Evolutionary conservation across 2,888 invertebrate genomes (phyloP).

Genomic region (Cataglyphis cursor): DNA sequence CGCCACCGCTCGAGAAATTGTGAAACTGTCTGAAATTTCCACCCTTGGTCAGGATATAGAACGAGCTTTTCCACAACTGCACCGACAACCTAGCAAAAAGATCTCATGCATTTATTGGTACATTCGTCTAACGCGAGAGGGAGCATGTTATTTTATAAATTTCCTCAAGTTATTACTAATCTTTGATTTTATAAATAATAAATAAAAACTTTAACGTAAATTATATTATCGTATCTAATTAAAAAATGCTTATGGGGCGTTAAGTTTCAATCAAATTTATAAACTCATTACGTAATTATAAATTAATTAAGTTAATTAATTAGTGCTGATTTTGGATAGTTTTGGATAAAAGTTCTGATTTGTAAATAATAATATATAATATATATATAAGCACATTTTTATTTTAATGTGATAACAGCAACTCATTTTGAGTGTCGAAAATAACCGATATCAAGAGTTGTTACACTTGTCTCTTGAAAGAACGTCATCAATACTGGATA

Average conservation of each 20-base stretch:
- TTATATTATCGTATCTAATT: not conserved
- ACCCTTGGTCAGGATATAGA: slow-evolving; percentile 35
- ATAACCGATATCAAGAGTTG: not conserved
- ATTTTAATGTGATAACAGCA: not conserved
- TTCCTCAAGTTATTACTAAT: not conserved
- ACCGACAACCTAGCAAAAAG: slow-evolving; percentile 28
- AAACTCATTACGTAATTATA: not conserved
- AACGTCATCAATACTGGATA: slow-evolving; percentile 57
- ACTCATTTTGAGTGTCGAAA: not conserved
- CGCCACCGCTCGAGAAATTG: slow-evolving; percentile 66
- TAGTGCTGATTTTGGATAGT: not conserved
- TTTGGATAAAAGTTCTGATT: not conserved
- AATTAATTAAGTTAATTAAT: not conserved
- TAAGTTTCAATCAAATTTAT: not conserved
- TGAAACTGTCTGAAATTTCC: slow-evolving; percentile 60
- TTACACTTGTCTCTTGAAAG: not conserved
- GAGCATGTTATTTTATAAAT: slow-evolving; percentile 48
- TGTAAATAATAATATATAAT: not conserved
- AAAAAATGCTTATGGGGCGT: not conserved
- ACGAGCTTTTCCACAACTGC: slow-evolving; percentile 21
- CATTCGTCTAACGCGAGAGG: slow-evolving; percentile 59
- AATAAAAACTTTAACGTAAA: not conserved
- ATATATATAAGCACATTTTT: not conserved
- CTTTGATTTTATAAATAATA: slow-evolving; percentile 19
- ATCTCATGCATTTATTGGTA: slow-evolving; percentile 30